phyloP scores from a whole-genome alignment of 2,888 invertebrate genomes.

The Drosophila niveifrons region DNA sequence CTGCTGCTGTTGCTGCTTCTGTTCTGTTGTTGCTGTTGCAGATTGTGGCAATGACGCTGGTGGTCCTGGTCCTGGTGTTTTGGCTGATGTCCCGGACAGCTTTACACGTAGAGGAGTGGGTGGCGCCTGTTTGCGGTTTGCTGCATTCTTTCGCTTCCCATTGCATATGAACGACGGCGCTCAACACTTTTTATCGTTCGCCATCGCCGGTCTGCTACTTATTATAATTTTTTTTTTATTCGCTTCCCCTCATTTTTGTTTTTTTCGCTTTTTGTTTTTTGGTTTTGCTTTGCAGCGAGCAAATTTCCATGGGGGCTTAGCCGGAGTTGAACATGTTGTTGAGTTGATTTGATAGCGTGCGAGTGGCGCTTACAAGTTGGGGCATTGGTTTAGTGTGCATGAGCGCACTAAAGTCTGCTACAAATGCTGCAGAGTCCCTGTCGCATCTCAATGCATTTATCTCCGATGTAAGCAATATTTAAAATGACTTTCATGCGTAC shows the following conservation, averaged over 20 bases:
- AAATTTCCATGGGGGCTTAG: slow-evolving; percentile 77
- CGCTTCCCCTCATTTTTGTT: slow-evolving; percentile 8
- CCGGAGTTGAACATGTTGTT: slow-evolving; percentile 54
- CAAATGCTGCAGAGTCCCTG: slow-evolving; percentile 40
- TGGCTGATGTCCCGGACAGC: slow-evolving; percentile 22
- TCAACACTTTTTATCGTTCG: slow-evolving; percentile 75
- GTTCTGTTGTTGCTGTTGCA: slow-evolving; percentile 10
- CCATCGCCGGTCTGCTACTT: slow-evolving; percentile 69
- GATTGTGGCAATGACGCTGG: slow-evolving; percentile 1
- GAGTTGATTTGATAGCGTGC: slow-evolving; percentile 69
- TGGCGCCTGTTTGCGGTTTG: slow-evolving; percentile 63
- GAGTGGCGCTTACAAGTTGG: slow-evolving; percentile 52
- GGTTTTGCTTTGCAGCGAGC: slow-evolving; percentile 30
- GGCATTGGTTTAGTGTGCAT: slow-evolving; percentile 56
- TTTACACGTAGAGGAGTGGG: slow-evolving; percentile 15
- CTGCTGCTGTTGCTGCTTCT: slow-evolving; percentile 12
- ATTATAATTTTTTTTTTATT: slow-evolving; percentile 63
- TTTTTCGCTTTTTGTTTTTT: slow-evolving; percentile 17
- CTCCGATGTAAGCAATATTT: slow-evolving; percentile 28
- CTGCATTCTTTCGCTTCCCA: slow-evolving; percentile 66
- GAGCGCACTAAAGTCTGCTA: slow-evolving; percentile 58
- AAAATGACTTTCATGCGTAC: slow-evolving; percentile 9
- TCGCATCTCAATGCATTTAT: slow-evolving; percentile 39
- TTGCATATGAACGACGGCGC: slow-evolving; percentile 76
- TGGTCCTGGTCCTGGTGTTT: slow-evolving; percentile 19